Base-by-base conservation (phyloP, 2,888 invertebrate species). In the Ommatoiulus sabulosus region DNA sequence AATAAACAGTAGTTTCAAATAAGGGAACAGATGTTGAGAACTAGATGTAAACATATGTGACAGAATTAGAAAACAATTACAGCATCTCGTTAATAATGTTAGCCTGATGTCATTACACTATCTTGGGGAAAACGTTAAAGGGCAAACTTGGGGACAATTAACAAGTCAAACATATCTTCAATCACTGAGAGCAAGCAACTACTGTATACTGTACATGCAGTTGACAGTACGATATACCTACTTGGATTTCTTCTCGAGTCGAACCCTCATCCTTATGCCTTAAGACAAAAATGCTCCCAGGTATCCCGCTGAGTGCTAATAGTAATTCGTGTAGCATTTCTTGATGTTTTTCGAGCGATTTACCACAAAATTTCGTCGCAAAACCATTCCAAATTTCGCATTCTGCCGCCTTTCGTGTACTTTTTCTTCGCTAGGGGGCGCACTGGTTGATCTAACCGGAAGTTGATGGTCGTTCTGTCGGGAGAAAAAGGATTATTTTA, bases 291-390 rank as follows among this genome's bases (percentile, higher is more conserved):
- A 89, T 44, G 43, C 57, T 35, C 87, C 57, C 89, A 3, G 93
- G 94, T 91, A 94, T 95, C 95, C 95, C 95, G 94, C 95, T 95
- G 88, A 96, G 92, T 89, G 95, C 93, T 90, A 95, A 91, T 89
- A 96, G 92, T 44, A 95, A 94, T 92, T 96, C 95, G 91, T 96
- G 95, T 89, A 96, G 94, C 96, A 96, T 95, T 91, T 89, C 86
- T 85, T 5, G 17, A 10, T 72, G 80, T 24, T 24, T 80, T 80
- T 35, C 1, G 15, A n/a, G 1, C 17, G 3, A 35, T 44, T 15
- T n/a, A 44, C 44, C 44, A 44, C 3, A 44, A 17, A 86, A 86
- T 52, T 44, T 44, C 20, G 44, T 10, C 1, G 44, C 12, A 86
- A 10, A 44, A 85, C 2, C 35, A 84, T 85, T 20, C 20, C 35